phyloP scores from a whole-genome alignment of 2,797 vertebrate species.

The Gallinago stenura region DNA sequence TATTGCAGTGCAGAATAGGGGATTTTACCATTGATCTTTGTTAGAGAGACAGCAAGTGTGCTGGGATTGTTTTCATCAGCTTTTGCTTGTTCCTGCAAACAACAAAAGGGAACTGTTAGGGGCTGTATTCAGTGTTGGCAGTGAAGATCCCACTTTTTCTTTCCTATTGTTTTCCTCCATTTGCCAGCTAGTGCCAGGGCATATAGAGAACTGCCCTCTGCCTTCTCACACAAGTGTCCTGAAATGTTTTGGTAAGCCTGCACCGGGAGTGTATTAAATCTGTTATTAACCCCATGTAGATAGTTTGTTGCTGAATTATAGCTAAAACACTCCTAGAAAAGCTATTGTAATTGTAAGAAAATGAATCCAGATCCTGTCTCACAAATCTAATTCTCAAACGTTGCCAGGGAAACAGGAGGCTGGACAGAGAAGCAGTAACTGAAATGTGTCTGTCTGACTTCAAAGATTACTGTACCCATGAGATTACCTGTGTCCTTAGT shows the following conservation, averaged over 20 bases:
- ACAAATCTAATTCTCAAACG: not conserved
- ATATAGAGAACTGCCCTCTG: not conserved
- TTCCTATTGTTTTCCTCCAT: constrained; percentile 28
- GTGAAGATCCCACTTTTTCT: constrained; percentile 27
- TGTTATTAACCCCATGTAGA: not conserved
- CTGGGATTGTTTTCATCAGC: constrained; percentile 46
- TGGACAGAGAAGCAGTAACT: not conserved
- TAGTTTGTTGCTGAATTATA: not conserved
- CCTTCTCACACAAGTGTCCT: not conserved
- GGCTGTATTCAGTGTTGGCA: constrained; percentile 31
- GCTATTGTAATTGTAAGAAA: not conserved
- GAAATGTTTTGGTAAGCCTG: not conserved
- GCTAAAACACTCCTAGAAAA: not conserved
- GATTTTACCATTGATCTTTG: constrained; percentile 36
- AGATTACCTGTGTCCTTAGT: not conserved
- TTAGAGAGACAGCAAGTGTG: constrained; percentile 26
- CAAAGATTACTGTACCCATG: not conserved
- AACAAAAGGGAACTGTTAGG: constrained; percentile 58
- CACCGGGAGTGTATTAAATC: not conserved
- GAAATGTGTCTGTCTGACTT: not conserved
- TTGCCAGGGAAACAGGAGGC: not conserved
- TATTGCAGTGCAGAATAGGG: not conserved
- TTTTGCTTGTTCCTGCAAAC: constrained; percentile 46
- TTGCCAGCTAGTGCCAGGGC: constrained; percentile 15
- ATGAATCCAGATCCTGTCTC: not conserved